Conservation (phyloP, 2,888 invertebrate genomes). For the Napeogenes sylphis region DNA sequence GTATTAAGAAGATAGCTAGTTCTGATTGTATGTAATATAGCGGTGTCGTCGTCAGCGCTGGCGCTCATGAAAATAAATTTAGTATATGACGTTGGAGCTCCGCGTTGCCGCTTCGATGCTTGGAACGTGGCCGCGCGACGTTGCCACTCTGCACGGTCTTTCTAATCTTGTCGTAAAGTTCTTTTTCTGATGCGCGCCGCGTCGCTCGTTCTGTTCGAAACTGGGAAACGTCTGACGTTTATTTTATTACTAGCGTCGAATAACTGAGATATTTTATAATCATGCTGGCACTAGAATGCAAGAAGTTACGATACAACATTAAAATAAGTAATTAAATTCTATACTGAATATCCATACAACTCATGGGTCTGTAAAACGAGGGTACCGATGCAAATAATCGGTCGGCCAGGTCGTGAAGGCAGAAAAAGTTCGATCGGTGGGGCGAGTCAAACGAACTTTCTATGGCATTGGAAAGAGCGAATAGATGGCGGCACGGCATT, state of each 20-base stretch:
- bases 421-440: constrained; percentile 72
- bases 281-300: constrained; percentile 40
- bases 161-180: constrained; percentile 79
- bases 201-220: constrained; percentile 72
- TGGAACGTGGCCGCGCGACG: constrained; percentile 74
- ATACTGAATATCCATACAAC: constrained; percentile 27
- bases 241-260: constrained; percentile 72
- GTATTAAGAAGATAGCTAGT: constrained; percentile 57
- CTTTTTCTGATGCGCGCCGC: constrained; percentile 77
- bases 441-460: constrained; percentile 74
- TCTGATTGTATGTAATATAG: constrained; percentile 54
- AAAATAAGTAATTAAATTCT: constrained; percentile 55
- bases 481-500: constrained; percentile 73
- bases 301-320: constrained; percentile 50
- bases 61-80: constrained; percentile 78
- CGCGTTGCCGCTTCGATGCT: constrained; percentile 68
- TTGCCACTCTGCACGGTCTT: constrained; percentile 75
- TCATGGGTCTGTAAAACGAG: constrained; percentile 16
- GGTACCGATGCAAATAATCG: constrained; percentile 27
- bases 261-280: constrained; percentile 66
- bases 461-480: constrained; percentile 75
- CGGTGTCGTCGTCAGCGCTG: constrained; percentile 71
- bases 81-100: constrained; percentile 75
- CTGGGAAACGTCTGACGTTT: constrained; percentile 74
- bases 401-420: constrained; percentile 48